phyloP scores from a whole-genome alignment of 2,797 vertebrate genomes.

The Chromobotia macracanthus region DNA sequence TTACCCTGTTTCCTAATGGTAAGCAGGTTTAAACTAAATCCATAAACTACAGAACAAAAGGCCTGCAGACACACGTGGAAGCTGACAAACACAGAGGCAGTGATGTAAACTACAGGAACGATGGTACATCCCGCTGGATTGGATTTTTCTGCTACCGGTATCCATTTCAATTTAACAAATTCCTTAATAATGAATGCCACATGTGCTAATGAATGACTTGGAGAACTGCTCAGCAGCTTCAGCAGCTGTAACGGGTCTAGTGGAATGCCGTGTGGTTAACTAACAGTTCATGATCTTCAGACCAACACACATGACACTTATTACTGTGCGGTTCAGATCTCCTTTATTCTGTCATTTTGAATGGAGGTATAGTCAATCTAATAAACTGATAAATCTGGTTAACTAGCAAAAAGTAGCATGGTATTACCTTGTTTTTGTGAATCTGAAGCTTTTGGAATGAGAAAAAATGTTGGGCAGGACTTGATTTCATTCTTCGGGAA shows the following conservation, averaged over 20 bases:
- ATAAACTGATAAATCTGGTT: slow-evolving; percentile 10
- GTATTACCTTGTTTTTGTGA: too few relatives aligned
- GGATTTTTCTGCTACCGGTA: slow-evolving; percentile 77
- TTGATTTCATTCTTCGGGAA: too few relatives aligned
- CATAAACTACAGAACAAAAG: not conserved
- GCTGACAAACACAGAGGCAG: slow-evolving; percentile 63
- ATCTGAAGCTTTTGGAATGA: too few relatives aligned
- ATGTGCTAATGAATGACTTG: slow-evolving; percentile 71
- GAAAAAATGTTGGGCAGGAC: too few relatives aligned
- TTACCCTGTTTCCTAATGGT: too few relatives aligned
- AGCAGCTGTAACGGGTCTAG: slow-evolving; percentile 59
- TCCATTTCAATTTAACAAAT: slow-evolving; percentile 70
- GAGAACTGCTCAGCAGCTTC: slow-evolving; percentile 64
- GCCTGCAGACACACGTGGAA: slow-evolving; percentile 58
- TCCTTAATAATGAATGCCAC: slow-evolving; percentile 70
- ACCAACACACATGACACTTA: slow-evolving; percentile 58
- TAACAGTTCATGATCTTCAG: slow-evolving; percentile 60
- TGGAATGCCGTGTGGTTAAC: slow-evolving; percentile 61
- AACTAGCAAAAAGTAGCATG: slow-evolving; percentile 34
- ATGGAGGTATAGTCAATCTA: slow-evolving; percentile 40
- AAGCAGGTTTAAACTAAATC: not conserved
- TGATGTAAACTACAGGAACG: slow-evolving; percentile 76
- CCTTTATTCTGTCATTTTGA: slow-evolving; percentile 57
- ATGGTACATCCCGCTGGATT: slow-evolving; percentile 60
- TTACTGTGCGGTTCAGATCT: slow-evolving; percentile 61